Base-by-base conservation (phyloP, 2,888 invertebrate species). In the Limnephilus auricula region DNA sequence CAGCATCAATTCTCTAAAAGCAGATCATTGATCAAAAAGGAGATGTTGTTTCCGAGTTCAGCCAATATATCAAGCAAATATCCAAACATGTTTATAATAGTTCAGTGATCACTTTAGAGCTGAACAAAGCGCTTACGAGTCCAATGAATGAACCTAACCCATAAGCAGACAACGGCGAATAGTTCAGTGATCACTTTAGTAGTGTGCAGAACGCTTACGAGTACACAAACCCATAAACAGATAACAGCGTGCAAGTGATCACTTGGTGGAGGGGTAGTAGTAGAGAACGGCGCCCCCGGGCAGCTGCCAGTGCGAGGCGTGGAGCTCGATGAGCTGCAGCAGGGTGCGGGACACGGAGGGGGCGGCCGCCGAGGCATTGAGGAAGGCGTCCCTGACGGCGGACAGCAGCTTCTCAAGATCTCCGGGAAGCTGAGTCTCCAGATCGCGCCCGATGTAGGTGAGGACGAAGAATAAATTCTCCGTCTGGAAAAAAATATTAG, bases 281-380 rank as follows among this genome's bases (percentile, higher is more conserved):
- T 99, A 99, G 91, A 98, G 97, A 90, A 99, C 98, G 5, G 99
- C 98, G 88, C 98, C 98, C 91, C 98, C 98, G 32, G 98, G 98
- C 93, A 99, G 96, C 94, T 98, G 98, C 99, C 99, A 99, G 94
- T 98, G 97, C 0, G 98, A 98, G 1, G 99, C 98, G 95, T 98
- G 98, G 91, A 99, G 96, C 95, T 99, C 99, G 93, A 99, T 98
- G 91, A 99, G 96, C 95, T 99, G 99, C 93, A 99, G 96, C 92
- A 99, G 96, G 2, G 98, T 98, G 94, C 98, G 98, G 93, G 98
- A 97, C 93, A 98, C 98, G 93, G 97, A 97, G 4, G 98, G 97
- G 88, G 97, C 96, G 89, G 97, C 96, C 82, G 97, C 97, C 82
- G 97, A 96, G 25, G 97, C 96, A 94, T 97, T 97, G 93, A 99